Evolutionary conservation across 2,797 vertebrate genomes (phyloP).

Genomic region (Arnoldichthys spilopterus): DNA sequence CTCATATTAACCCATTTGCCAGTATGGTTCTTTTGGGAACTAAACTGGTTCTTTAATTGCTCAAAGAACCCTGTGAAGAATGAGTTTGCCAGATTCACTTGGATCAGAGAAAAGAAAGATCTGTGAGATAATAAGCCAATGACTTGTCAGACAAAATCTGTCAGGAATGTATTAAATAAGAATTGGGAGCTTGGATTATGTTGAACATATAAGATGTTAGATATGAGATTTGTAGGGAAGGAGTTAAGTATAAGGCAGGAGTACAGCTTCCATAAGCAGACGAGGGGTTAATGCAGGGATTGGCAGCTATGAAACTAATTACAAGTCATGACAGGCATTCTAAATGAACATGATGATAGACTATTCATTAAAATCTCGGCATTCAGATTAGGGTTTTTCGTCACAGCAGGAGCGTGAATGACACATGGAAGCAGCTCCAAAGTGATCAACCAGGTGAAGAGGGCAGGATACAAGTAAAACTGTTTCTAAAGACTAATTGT

Average conservation of each 20-base stretch:
- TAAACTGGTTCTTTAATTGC: no score
- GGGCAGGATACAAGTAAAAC: neutral
- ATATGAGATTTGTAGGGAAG: neutral
- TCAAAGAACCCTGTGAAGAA: neutral
- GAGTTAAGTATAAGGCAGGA: neutral
- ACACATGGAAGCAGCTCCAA: neutral
- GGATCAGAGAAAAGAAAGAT: neutral
- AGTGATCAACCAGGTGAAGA: neutral
- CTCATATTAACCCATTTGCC: no score
- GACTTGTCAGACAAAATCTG: neutral
- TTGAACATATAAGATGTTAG: neutral
- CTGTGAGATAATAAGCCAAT: neutral
- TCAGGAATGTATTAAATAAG: neutral
- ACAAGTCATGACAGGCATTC: slow-evolving; percentile 1
- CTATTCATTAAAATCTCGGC: slow-evolving; percentile 17
- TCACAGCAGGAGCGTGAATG: neutral
- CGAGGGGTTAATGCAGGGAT: slow-evolving; percentile 3
- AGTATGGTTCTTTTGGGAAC: no score
- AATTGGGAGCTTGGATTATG: neutral
- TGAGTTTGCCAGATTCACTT: neutral
- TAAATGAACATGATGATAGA: neutral
- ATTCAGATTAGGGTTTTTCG: neutral
- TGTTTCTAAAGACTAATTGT: neutral
- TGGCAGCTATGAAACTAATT: neutral
- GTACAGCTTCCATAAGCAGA: neutral